Evolutionary conservation across 2,888 invertebrate genomes (phyloP).

Genomic region (Luperina nickerlii): DNA sequence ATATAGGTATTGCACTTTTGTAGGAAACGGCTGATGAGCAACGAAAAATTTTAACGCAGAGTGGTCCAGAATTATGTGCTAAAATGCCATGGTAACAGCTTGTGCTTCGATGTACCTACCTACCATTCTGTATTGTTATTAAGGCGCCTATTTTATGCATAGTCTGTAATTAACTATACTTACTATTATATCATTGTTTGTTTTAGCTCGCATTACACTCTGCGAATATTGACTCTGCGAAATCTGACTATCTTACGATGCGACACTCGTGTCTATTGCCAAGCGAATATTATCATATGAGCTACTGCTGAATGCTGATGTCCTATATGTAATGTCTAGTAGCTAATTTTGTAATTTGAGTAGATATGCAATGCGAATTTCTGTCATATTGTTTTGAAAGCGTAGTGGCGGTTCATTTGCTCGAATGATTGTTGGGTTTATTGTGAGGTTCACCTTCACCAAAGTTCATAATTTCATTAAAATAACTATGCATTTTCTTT

Average conservation of each 20-base stretch:
- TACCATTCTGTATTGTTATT: background rate
- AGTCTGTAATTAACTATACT: slow-evolving; percentile 2
- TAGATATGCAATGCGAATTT: slow-evolving; percentile 19
- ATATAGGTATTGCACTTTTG: too few species aligned
- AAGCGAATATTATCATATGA: slow-evolving; percentile 57
- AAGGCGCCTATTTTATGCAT: slow-evolving; percentile 12
- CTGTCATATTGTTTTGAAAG: background rate
- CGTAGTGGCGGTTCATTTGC: background rate
- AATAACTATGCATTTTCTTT: background rate
- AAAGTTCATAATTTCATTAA: background rate
- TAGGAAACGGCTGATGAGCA: too few species aligned
- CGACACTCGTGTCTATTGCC: slow-evolving; percentile 41
- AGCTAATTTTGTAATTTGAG: slow-evolving; percentile 6
- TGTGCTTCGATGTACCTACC: too few species aligned
- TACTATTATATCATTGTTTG: slow-evolving; percentile 11
- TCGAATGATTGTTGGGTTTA: too few species aligned
- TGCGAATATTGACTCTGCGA: slow-evolving; percentile 49
- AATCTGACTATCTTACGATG: slow-evolving; percentile 58
- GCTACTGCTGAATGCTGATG: slow-evolving; percentile 45
- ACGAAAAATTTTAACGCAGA: too few species aligned
- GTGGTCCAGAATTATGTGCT: too few species aligned
- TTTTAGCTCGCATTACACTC: slow-evolving; percentile 23
- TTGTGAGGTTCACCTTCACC: background rate
- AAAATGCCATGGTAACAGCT: too few species aligned
- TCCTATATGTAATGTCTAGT: background rate